Percentiles rank a stretch among this genome's conserved stretches.
These are phyloP conservation scores for Erebia aethiops DNA, from an alignment of 2,888 invertebrate genomes.

Conservation along the genomic window DNA sequence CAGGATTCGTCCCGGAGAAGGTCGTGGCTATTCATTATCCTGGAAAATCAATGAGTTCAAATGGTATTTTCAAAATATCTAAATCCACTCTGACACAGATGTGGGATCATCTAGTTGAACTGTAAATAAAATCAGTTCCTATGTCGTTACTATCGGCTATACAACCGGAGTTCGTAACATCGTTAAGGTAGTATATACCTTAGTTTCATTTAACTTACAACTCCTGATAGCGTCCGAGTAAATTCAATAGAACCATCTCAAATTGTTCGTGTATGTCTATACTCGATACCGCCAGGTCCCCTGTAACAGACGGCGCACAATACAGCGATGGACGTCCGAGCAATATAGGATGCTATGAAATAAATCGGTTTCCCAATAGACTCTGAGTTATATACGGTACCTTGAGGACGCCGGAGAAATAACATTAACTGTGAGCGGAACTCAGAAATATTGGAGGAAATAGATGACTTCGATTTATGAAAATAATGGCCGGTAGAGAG, in stretches of 20 bases:
- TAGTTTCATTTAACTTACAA: background rate
- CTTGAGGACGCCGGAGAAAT: slow-evolving; percentile 34
- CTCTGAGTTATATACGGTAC: slow-evolving; percentile 50
- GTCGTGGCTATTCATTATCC: too few species aligned
- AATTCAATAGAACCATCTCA: slow-evolving; percentile 57
- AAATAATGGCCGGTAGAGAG: background rate
- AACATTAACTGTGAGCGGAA: slow-evolving; percentile 1
- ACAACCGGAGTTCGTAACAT: background rate
- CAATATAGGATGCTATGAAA: slow-evolving; percentile 51
- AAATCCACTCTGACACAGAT: too few species aligned
- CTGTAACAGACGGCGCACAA: slow-evolving; percentile 52
- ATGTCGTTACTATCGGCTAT: background rate
- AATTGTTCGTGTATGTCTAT: slow-evolving; percentile 50
- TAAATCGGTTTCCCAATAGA: slow-evolving; percentile 52
- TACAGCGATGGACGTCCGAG: slow-evolving; percentile 52
- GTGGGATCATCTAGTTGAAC: too few species aligned
- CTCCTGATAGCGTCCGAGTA: slow-evolving; percentile 43
- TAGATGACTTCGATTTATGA: background rate
- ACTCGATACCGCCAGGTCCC: slow-evolving; percentile 31
- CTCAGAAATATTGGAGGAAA: slow-evolving; percentile 1
- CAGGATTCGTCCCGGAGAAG: too few species aligned
- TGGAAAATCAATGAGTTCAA: too few species aligned
- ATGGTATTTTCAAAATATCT: too few species aligned
- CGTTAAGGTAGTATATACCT: background rate
- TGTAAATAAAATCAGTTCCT: background rate